Conservation (phyloP, 2,113 vertebrate species). For the Azemiops feae region DNA sequence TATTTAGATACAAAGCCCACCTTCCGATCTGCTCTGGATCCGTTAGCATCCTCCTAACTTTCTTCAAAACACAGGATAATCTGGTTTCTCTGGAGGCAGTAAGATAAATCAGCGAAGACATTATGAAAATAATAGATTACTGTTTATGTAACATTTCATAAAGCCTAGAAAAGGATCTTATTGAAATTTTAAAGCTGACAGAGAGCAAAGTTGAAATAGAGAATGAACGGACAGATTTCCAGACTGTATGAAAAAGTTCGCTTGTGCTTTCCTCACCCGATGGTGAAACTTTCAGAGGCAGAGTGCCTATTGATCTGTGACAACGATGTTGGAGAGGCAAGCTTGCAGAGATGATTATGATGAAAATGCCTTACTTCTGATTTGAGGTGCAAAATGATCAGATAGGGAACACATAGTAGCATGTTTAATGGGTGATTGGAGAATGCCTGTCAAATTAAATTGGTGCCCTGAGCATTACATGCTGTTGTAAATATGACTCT, state of each 20-base stretch:
- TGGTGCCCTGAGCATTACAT: constrained; percentile 2
- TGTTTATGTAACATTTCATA: background rate
- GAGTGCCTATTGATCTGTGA: background rate
- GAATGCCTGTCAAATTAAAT: constrained; percentile 18
- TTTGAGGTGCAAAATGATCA: constrained; percentile 13
- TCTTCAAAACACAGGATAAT: background rate
- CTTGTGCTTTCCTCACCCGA: background rate
- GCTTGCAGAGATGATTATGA: background rate
- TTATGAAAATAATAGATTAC: background rate
- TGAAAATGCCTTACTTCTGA: background rate
- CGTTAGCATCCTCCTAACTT: background rate
- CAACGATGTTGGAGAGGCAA: background rate
- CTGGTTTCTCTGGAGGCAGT: background rate
- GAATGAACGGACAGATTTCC: background rate
- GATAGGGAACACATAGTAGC: constrained; percentile 4
- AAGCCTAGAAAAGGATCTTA: background rate
- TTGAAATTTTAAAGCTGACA: background rate
- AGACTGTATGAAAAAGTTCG: no score
- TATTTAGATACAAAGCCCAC: background rate
- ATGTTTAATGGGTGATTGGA: constrained; percentile 22
- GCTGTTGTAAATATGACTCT: constrained; percentile 25
- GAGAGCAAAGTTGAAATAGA: background rate
- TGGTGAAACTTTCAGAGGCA: background rate
- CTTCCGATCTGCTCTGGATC: background rate
- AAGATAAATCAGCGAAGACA: background rate